These are phyloP conservation scores for Calosoma granatense DNA, from an alignment of 1,140 invertebrate species.

Conservation along the genomic window DNA sequence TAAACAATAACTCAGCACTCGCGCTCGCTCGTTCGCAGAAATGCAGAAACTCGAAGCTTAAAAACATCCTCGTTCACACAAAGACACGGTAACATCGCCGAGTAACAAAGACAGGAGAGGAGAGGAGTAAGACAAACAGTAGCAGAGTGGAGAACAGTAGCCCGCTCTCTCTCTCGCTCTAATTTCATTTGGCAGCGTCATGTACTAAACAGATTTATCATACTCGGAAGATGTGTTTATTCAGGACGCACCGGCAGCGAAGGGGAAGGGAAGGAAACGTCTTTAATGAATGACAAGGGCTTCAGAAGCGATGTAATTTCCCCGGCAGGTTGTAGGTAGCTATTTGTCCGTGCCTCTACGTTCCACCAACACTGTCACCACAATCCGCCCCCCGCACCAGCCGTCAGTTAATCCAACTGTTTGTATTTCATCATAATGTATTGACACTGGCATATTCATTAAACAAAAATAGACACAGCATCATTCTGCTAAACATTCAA, in stretches of 20 bases:
- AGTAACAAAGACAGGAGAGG: neutral
- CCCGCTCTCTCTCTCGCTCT: too few species aligned
- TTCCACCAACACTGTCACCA: too few species aligned
- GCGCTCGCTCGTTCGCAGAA: neutral
- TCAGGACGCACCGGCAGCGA: neutral
- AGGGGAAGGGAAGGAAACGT: neutral
- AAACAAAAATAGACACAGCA: too few species aligned
- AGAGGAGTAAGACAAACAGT: neutral
- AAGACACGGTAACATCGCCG: too few species aligned
- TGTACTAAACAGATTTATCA: slow-evolving; percentile 9
- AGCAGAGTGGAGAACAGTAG: too few species aligned
- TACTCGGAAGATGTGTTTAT: slow-evolving; percentile 6
- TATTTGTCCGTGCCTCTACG: neutral
- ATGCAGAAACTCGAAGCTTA: neutral
- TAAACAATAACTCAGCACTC: neutral
- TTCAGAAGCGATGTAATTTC: slow-evolving; percentile 4
- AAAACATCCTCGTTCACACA: neutral
- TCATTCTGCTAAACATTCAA: too few species aligned
- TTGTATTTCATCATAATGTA: too few species aligned
- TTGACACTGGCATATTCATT: neutral
- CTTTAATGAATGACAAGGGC: slow-evolving; percentile 5
- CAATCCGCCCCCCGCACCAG: too few species aligned
- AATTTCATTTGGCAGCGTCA: slow-evolving; percentile 6
- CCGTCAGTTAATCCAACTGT: neutral
- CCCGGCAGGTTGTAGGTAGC: neutral